These are phyloP conservation scores for Amaurobius ferox DNA, from an alignment of 2,888 invertebrate species.

Conservation along the genomic window DNA sequence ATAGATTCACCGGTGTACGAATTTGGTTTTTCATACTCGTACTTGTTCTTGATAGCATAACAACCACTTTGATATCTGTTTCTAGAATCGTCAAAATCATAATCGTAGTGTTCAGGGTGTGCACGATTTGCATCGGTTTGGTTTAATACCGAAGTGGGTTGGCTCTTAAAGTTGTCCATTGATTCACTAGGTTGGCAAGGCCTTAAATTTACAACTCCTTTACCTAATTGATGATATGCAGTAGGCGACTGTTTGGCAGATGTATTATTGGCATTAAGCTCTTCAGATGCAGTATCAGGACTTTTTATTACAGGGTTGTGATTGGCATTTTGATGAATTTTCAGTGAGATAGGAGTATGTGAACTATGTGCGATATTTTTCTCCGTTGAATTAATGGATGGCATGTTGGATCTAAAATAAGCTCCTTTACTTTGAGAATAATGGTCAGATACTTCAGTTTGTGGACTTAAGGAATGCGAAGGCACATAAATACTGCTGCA, in stretches of 20 bases:
- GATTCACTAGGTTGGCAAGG: not conserved
- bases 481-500: constrained; percentile 1
- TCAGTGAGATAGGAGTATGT: not conserved
- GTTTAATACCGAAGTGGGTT: not conserved
- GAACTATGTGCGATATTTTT: not conserved
- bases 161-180: not conserved
- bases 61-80: not conserved
- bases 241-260: not conserved
- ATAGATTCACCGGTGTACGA: not conserved
- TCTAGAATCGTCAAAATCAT: no score
- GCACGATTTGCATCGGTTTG: not conserved
- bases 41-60: not conserved
- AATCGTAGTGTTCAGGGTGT: not conserved
- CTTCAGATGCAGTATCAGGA: not conserved
- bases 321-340: not conserved
- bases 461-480: constrained; percentile 33
- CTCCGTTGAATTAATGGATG: not conserved
- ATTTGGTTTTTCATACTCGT: not conserved
- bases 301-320: not conserved
- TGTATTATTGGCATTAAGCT: not conserved
- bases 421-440: not conserved
- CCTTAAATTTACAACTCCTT: not conserved
- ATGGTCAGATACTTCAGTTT: not conserved
- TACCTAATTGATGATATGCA: not conserved
- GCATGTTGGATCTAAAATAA: not conserved